These are phyloP conservation scores for Shargacucullia verbasci DNA, from an alignment of 2,888 invertebrate genomes.

Conservation along the genomic window DNA sequence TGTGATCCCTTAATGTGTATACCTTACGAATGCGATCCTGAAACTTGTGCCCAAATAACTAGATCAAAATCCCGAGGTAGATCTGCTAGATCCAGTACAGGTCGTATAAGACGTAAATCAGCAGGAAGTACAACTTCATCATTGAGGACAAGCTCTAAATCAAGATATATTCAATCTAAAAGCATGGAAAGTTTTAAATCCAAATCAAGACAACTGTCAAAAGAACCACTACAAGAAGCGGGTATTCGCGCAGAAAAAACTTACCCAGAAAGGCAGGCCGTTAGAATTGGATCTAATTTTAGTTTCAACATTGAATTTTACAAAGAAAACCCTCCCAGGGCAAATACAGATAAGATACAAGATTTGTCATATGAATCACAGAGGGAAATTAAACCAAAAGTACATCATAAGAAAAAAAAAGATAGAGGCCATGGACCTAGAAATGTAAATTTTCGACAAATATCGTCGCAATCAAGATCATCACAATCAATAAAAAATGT, in stretches of 20 bases:
- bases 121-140: conserved; percentile 25
- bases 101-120: conserved; percentile 33
- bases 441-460: conserved; percentile 2
- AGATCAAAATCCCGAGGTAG: conserved; percentile 27
- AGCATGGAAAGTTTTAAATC: conserved; percentile 17
- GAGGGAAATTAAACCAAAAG: conserved; percentile 11
- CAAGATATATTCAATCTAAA: conserved; percentile 31
- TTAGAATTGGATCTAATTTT: conserved; percentile 56
- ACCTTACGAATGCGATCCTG: conserved; percentile 57
- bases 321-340: conserved; percentile 39
- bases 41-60: conserved; percentile 40
- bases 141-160: conserved; percentile 22
- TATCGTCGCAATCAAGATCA: conserved; percentile 33
- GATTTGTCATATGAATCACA: conserved; percentile 2
- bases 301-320: conserved; percentile 62
- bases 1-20: conserved; percentile 58
- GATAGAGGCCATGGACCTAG: conserved; percentile 4
- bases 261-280: conserved; percentile 36
- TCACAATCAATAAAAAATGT: conserved; percentile 26
- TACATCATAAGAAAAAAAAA: conserved; percentile 8
- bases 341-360: conserved; percentile 7
- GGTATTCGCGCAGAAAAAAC: not conserved
- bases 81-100: conserved; percentile 1
- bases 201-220: conserved; percentile 4
- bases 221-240: conserved; percentile 3